Evolutionary conservation across 2,888 invertebrate species (phyloP).

Genomic region (Plagodis pulveraria): DNA sequence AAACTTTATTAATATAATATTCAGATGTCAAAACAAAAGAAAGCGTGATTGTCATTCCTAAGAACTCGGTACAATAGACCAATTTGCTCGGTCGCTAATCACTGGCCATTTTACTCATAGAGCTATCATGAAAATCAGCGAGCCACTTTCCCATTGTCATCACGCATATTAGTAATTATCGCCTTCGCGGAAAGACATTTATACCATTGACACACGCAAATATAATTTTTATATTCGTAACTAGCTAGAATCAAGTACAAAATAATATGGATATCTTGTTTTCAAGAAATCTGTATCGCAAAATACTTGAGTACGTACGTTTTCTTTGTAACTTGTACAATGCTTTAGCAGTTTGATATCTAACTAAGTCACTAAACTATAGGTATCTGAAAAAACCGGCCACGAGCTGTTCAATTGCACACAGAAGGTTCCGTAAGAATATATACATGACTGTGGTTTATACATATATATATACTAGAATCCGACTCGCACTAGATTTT

Average conservation of each 20-base stretch:
- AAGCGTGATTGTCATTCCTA: conserved; percentile 20
- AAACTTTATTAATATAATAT: conserved; percentile 1
- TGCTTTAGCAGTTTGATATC: no score
- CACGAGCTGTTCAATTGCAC: no score
- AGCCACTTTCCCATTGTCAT: conserved; percentile 26
- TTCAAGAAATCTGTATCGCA: no score
- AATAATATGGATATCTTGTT: not conserved
- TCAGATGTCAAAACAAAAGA: conserved; percentile 18
- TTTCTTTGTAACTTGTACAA: no score
- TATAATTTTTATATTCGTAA: conserved; percentile 13
- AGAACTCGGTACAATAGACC: conserved; percentile 30
- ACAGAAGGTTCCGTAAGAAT: no score
- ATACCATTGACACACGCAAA: conserved; percentile 30
- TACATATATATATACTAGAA: no score
- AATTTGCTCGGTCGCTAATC: conserved; percentile 29
- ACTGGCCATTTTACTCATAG: conserved; percentile 21
- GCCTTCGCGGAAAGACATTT: conserved; percentile 30
- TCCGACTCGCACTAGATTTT: no score
- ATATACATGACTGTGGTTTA: no score
- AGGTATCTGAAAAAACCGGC: no score
- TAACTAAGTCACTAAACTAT: no score
- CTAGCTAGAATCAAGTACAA: conserved; percentile 13
- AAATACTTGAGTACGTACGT: no score
- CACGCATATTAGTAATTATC: conserved; percentile 34
- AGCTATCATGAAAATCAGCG: conserved; percentile 32